A percentile compares a stretch with the other conserved stretches of the same genome.
Conservation (phyloP, 2,113 vertebrate genomes). For the Fukomys damarensis region DNA sequence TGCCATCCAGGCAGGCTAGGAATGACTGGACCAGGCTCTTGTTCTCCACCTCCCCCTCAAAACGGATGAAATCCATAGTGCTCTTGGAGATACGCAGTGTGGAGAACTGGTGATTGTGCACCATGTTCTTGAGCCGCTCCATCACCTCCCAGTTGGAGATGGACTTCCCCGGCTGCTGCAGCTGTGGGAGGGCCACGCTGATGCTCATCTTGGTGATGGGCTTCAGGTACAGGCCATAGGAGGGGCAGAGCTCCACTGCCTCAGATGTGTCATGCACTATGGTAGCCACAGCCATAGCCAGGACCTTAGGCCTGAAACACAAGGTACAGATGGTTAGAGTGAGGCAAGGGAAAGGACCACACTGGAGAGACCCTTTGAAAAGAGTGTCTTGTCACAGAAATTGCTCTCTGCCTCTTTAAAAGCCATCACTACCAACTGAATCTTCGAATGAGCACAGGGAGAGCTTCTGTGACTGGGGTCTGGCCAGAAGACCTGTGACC, state of each 20-base stretch:
- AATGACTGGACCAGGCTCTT: slow-evolving; percentile 90
- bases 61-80: slow-evolving; percentile 98
- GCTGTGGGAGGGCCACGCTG: slow-evolving; percentile 95
- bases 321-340: rapidly evolving
- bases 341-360: rapidly evolving
- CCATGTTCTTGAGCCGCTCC: slow-evolving; percentile 97
- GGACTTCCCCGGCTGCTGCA: slow-evolving; percentile 95
- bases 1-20: slow-evolving; percentile 92
- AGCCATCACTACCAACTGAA: neutral
- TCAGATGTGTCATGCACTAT: slow-evolving; percentile 97
- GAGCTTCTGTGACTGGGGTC: neutral
- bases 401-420: neutral
- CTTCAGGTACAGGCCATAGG: slow-evolving; percentile 94
- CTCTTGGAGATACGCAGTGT: slow-evolving; percentile 96
- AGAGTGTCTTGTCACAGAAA: neutral
- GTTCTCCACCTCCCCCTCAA: slow-evolving; percentile 98
- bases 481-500: neutral
- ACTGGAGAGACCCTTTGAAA: neutral
- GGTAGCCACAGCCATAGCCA: slow-evolving; percentile 91
- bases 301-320: neutral
- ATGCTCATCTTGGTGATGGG: slow-evolving; percentile 96
- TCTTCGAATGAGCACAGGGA: neutral
- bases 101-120: slow-evolving; percentile 93
- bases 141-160: slow-evolving; percentile 99
- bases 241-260: slow-evolving; percentile 93